Percentiles rank a stretch among this genome's conserved stretches.
These are phyloP conservation scores for Eulithis testata DNA, from an alignment of 2,888 invertebrate species.

Conservation along the genomic window DNA sequence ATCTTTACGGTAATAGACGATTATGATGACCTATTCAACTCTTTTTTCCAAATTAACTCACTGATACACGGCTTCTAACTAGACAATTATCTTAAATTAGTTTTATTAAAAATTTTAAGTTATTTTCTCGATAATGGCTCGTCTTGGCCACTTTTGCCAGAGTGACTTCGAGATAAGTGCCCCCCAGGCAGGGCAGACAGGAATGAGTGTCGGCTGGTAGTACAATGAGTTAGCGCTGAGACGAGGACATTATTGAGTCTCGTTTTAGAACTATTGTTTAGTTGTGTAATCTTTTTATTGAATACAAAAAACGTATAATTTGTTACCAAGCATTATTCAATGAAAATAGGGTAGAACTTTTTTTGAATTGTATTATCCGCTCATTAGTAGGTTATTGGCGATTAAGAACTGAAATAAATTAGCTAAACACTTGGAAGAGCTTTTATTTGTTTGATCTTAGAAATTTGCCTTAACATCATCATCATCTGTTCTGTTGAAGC, in stretches of 20 bases:
- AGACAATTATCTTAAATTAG: slow-evolving; percentile 70
- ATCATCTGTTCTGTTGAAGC: too few relatives aligned
- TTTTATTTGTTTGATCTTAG: slow-evolving; percentile 46
- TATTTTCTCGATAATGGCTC: slow-evolving; percentile 72
- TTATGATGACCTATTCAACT: slow-evolving; percentile 50
- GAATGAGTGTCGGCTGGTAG: slow-evolving; percentile 34
- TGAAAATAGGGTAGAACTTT: slow-evolving; percentile 80
- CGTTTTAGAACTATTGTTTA: slow-evolving; percentile 76
- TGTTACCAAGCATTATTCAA: slow-evolving; percentile 85
- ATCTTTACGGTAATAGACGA: slow-evolving; percentile 50
- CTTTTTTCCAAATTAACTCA: slow-evolving; percentile 63
- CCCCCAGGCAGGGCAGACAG: too few relatives aligned
- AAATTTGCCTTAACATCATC: too few relatives aligned
- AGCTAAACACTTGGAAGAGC: slow-evolving; percentile 69
- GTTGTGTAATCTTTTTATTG: slow-evolving; percentile 78
- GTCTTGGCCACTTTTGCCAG: slow-evolving; percentile 18
- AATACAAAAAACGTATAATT: slow-evolving; percentile 79
- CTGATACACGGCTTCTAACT: slow-evolving; percentile 67
- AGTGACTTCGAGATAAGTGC: too few relatives aligned
- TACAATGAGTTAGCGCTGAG: slow-evolving; percentile 48
- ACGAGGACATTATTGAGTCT: slow-evolving; percentile 68
- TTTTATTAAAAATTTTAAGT: slow-evolving; percentile 80
- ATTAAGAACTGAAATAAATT: slow-evolving; percentile 85
- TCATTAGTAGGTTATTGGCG: slow-evolving; percentile 84
- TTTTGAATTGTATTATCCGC: slow-evolving; percentile 84